Conservation (phyloP, 2,888 invertebrate species). For the Sympetrum striolatum region DNA sequence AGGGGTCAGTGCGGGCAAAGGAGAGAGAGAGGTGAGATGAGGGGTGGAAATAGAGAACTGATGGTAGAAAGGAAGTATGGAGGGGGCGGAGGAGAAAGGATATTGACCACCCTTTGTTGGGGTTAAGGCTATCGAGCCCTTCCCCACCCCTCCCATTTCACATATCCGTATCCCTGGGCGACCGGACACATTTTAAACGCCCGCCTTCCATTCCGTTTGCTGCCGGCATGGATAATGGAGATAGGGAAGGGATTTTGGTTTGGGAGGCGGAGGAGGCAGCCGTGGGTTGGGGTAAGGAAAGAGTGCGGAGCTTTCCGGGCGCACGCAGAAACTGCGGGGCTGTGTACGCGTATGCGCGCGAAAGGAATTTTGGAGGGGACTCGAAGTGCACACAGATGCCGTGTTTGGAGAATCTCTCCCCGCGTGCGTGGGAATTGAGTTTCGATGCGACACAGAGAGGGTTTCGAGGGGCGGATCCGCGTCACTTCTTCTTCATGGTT, state of each 20-base stretch:
- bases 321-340: neutral
- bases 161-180: slow-evolving; percentile 44
- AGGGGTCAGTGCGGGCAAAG: slow-evolving; percentile 18
- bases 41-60: slow-evolving; percentile 1
- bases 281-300: neutral
- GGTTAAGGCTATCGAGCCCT: slow-evolving; percentile 36
- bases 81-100: slow-evolving; percentile 17
- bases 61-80: neutral
- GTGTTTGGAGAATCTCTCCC: neutral
- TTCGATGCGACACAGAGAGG: neutral
- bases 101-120: slow-evolving; percentile 46
- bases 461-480: neutral
- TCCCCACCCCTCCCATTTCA: slow-evolving; percentile 32
- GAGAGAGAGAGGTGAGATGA: slow-evolving; percentile 5
- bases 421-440: neutral
- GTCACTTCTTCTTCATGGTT: neutral
- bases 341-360: neutral
- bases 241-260: neutral
- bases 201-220: slow-evolving; percentile 19
- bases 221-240: neutral
- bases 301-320: neutral
- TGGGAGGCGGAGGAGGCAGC: neutral
- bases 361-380: neutral
- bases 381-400: neutral
- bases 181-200: slow-evolving; percentile 42